Base-by-base conservation (phyloP, 53 echinoderm and acorn worm species). In the Echinometra lucunter region DNA sequence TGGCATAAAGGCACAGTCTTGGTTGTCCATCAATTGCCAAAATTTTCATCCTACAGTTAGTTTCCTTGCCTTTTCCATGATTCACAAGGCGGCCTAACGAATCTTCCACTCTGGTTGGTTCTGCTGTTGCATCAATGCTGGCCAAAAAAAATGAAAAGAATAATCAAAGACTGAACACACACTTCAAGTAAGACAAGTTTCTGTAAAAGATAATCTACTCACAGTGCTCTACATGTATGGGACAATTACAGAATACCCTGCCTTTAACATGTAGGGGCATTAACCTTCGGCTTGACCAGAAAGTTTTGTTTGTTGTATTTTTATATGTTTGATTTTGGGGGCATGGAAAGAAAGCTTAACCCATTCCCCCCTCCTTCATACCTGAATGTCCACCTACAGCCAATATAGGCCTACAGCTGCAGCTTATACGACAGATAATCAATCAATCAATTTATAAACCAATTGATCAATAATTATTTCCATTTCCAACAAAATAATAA, bases 1-100 rank as follows among this genome's bases (percentile, higher is more conserved):
- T 75, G 1, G 95, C 92, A 95, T 78, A 95, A 25, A 95, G 95
- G 81, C 95, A 95, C 5, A 95, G 95, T 91, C 58, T 95, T 40
- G 92, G 95, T 92, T 82, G 27, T 56, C 82, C 82, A 2, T 78
- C 66, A 45, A 95, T 91, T 92, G 8, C 92, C 28, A 78, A 58
- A 0, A 95, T 78, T 45, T 92, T 95, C 92, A 95, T 75, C 44
- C 91, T 92, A 91, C 95, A 95, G 49, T 95, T 95, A 45, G 95
- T 45, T 78, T 57, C 92, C 49, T 49, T 56, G 27, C 78, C 55
- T 92, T 75, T 53, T 23, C 82, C 95, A 37, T 95, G 95, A 44
- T 95, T 95, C 8, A 95, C 91, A 67, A 92, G 91, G 37, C 95
- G 72, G 72, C 95, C 90, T 21, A 95, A 42, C 25, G 70, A 89